Evolutionary conservation across 2,113 vertebrate genomes (phyloP), one percentile per base, ranked within the genome.

Genomic region (Gopherus flavomarginatus): DNA sequence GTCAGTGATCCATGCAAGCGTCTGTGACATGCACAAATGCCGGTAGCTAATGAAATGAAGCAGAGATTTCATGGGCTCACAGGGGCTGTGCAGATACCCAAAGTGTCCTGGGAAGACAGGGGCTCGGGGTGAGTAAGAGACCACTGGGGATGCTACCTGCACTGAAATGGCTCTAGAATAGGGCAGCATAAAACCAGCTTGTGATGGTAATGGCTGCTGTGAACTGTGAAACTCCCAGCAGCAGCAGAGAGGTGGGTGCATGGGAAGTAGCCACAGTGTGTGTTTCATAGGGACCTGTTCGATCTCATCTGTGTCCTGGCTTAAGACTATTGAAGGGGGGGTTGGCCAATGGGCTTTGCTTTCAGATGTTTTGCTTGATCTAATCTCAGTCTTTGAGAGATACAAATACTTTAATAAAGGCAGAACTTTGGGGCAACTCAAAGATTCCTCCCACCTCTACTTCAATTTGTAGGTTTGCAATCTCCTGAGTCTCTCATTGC

Each of bases 401-500:
- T 95, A 92, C 96, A 96, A 91, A 95, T 96, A 95, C 90, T 97
- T 96, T 95, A 95, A 97, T 92, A 97, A 93, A 97, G 87, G 4
- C 87, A 85, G 90, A 96, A 83, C 94, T 96, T 96, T 92, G 95
- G 97, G 96, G 90, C 93, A 97, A 91, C 95, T 97, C 93, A 95
- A 86, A 89, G 81, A 94, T 95, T 96, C 92, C 86, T 96, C 94
- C 89, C 84, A 91, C 86, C 95, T 96, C 57, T 86, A 89, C 82
- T 96, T 94, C 85, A 52, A 69, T 78, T 84, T 82, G 93, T 95
- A 42, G 97, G 95, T 22, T 75, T 65, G 31, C 59, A 65, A 35
- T 65, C 29, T 31, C 29, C 62, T 65, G 31, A 65, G 31, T 29
- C 27, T 65, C 62, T 65, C 62, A 65, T 65, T 65, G 31, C 35